A percentile compares a stretch with the other conserved stretches of the same genome.
Evolutionary conservation across 2,797 vertebrate genomes (phyloP).

Genomic region (Gallinago nigripennis): DNA sequence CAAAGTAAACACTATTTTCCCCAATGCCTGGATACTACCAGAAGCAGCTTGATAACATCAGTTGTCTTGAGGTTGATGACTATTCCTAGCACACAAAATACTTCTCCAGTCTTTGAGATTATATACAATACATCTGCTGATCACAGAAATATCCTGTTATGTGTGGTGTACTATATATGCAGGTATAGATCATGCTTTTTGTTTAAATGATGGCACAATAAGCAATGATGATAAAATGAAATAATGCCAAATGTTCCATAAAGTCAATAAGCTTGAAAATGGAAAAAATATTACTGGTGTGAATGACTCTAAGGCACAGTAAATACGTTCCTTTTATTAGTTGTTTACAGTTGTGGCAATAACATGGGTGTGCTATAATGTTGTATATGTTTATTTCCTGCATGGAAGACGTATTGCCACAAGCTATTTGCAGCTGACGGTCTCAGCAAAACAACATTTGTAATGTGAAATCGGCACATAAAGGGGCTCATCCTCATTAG

Average conservation of each 20-base stretch:
- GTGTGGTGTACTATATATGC: not conserved
- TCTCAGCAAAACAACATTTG: slow-evolving; percentile 57
- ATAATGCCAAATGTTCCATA: slow-evolving; percentile 7
- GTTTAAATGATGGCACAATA: not conserved
- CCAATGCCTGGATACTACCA: not conserved
- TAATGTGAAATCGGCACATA: slow-evolving; percentile 8
- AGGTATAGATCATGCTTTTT: not conserved
- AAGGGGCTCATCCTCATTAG: slow-evolving; percentile 46
- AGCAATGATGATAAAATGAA: not conserved
- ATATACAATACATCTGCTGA: not conserved
- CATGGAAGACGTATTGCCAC: slow-evolving; percentile 53
- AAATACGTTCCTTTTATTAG: slow-evolving; percentile 59
- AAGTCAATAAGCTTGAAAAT: slow-evolving; percentile 40
- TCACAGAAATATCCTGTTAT: not conserved
- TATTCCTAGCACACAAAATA: not conserved
- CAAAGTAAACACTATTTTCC: not conserved
- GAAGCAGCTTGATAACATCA: not conserved
- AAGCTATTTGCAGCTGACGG: slow-evolving; percentile 52
- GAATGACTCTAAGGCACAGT: slow-evolving; percentile 49
- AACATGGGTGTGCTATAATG: slow-evolving; percentile 33
- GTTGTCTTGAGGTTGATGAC: not conserved
- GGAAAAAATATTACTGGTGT: slow-evolving; percentile 31
- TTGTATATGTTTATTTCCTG: slow-evolving; percentile 36
- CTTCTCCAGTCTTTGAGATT: not conserved
- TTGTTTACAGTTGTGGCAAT: slow-evolving; percentile 63